Base-by-base conservation (phyloP, 2,113 vertebrate genomes). In the Pimephales promelas region DNA sequence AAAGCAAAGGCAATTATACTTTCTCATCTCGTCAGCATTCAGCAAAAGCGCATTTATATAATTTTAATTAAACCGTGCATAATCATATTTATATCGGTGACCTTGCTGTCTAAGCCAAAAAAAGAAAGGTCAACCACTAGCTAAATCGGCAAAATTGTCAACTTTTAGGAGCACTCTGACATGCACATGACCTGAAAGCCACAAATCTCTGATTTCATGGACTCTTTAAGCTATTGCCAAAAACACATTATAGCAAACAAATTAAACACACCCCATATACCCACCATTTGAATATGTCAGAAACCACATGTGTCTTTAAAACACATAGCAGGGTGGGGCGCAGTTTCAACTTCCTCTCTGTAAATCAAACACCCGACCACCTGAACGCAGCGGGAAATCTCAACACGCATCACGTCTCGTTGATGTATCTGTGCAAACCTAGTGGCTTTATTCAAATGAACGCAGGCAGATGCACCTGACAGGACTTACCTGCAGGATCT, bases 401-500 rank as follows among this genome's bases (percentile, higher is more conserved):
- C 22, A 24, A 45, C 40, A 72, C 36, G 8, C 4, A 77, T 24
- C 28, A 22, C 5, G 0, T 43, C 68, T 47, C 24, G 10, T 43
- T 62, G 16, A 40, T 24, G 31, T 40, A 81, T 24, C 71, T 71
- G 86, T 59, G 83, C 75, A 87, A 70, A 85, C 36, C 28, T 75
- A 11, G 70, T 76, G 86, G 81, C 47, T 75, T 4, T 71, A 83
- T 81, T 83, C 70, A 87, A 85, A 87, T 74, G 36, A 68, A 18
- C 0, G 2, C 18, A 20, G 45, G n/a, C 16, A 36, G 26, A 64
- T 7, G 36, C 11, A 47, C 8, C 4, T 43, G 56, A 54, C 1
- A 10, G 2, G 9, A 14, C 89, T 59, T 64, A 95, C 95, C 93
- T 95, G 94, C 57, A 95, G 91, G 75, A 95, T 92, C 88, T 94